Conservation (phyloP, 2,797 vertebrate genomes). For the Dryobates pubescens region DNA sequence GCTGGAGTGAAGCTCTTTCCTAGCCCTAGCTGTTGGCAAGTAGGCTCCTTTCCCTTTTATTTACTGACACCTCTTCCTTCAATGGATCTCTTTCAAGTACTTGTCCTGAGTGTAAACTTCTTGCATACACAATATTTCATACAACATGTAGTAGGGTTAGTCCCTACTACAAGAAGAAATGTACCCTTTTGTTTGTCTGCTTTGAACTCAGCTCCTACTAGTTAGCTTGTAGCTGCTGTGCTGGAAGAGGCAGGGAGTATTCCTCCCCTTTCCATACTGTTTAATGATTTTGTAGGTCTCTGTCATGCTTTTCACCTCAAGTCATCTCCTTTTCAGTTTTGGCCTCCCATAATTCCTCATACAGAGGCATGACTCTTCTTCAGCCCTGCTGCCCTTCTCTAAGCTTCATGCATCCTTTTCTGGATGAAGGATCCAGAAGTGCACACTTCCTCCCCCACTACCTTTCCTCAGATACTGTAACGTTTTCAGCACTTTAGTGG, state of each 20-base stretch:
- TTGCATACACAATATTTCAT: too few species aligned
- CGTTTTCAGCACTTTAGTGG: background rate
- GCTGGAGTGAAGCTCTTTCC: too few species aligned
- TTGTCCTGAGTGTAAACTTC: too few species aligned
- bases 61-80: too few species aligned
- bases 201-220: background rate
- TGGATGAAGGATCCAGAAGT: background rate
- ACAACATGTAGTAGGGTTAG: too few species aligned
- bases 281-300: background rate
- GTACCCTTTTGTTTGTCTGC: background rate
- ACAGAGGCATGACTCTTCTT: background rate
- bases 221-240: background rate
- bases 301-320: background rate
- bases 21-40: too few species aligned
- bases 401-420: background rate
- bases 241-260: background rate
- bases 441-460: background rate
- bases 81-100: too few species aligned
- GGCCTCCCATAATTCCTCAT: background rate
- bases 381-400: background rate
- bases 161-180: background rate
- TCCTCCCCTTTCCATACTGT: background rate
- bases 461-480: background rate
- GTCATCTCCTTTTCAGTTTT: background rate
- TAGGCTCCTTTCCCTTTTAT: too few species aligned